Conservation (phyloP, 2,113 vertebrate species). For the Odobenus rosmarus region DNA sequence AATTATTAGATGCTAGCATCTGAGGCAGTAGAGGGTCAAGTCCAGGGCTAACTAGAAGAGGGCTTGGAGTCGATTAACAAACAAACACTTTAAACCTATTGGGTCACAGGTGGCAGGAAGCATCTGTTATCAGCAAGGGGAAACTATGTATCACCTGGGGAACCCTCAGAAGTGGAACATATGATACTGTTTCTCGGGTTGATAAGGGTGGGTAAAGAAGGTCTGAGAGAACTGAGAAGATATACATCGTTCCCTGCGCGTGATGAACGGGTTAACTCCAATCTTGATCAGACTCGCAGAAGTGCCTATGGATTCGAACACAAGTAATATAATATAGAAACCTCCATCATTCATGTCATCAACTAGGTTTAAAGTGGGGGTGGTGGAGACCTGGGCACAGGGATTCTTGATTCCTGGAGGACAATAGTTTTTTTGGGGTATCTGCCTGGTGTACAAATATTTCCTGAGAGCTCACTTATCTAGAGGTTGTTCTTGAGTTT, state of each 20-base stretch:
- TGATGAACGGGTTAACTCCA: constrained; percentile 67
- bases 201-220: constrained; percentile 37
- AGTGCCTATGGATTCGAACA: neutral
- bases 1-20: constrained; percentile 68
- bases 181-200: constrained; percentile 36
- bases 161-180: neutral
- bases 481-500: neutral
- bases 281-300: constrained; percentile 67
- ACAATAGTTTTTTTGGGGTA: neutral
- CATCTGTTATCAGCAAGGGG: constrained; percentile 59
- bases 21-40: constrained; percentile 77
- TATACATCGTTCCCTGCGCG: constrained; percentile 42
- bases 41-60: constrained; percentile 68
- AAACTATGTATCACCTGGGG: constrained; percentile 56
- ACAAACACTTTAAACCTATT: constrained; percentile 70
- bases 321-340: neutral
- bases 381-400: neutral
- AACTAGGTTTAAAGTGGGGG: neutral
- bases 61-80: constrained; percentile 67
- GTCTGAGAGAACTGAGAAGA: constrained; percentile 52
- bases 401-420: neutral
- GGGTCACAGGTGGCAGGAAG: constrained; percentile 71
- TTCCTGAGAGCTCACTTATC: neutral
- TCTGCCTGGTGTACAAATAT: neutral
- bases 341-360: neutral